phyloP scores from a whole-genome alignment of 2,797 vertebrate genomes.

The Mormyrus hasselquistii region DNA sequence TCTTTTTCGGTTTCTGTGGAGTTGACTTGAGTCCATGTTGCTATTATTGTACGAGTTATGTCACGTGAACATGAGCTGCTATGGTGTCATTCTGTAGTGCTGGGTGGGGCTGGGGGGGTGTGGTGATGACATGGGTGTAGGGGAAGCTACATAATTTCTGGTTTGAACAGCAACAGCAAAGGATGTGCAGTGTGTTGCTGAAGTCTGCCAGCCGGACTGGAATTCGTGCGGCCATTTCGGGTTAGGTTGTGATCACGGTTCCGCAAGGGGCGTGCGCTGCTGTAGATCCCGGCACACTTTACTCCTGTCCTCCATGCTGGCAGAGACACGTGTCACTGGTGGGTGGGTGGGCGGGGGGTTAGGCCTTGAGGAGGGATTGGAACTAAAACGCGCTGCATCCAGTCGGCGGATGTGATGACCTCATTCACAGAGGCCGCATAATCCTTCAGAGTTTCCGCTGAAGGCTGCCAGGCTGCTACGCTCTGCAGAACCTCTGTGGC shows the following conservation, averaged over 20 bases:
- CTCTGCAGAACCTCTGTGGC: neutral
- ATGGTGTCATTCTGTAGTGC: neutral
- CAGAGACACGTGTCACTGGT: neutral
- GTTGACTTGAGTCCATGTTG: neutral
- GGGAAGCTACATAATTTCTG: neutral
- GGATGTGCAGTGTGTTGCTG: neutral
- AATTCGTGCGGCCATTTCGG: neutral
- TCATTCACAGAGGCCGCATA: neutral
- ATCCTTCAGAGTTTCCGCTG: neutral
- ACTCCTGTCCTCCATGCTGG: neutral
- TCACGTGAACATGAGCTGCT: neutral
- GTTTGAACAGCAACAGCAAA: neutral
- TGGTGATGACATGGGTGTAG: neutral
- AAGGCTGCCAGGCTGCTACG: neutral
- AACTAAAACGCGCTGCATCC: neutral
- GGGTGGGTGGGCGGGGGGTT: neutral
- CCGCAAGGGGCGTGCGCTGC: neutral
- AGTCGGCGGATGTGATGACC: neutral
- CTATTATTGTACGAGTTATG: neutral
- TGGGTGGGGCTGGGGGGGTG: neutral
- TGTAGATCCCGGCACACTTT: neutral
- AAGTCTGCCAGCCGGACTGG: neutral
- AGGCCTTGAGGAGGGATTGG: neutral
- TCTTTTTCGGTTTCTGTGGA: neutral
- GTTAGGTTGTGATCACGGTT: neutral